Conservation (phyloP, 2,797 vertebrate species). For the Danio choprae region DNA sequence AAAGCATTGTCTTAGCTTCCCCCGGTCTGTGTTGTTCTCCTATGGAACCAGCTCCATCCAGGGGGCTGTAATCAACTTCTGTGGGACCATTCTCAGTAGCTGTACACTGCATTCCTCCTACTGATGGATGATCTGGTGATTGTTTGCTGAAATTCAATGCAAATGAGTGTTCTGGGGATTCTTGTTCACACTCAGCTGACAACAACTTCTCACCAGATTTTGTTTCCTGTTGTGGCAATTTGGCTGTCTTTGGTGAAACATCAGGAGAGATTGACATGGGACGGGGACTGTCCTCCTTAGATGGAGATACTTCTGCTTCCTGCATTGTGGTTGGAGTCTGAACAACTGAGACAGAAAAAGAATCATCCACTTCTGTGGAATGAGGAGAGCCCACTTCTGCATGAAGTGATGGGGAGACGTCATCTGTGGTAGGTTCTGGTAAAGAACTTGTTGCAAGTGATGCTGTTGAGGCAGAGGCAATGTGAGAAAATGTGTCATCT, state of each 20-base stretch:
- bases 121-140: constrained; percentile 87
- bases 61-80: constrained; percentile 92
- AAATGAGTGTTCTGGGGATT: constrained; percentile 94
- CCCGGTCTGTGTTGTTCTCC: constrained; percentile 71
- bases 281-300: constrained; percentile 92
- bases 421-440: constrained; percentile 93
- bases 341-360: constrained; percentile 97
- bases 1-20: constrained; percentile 77
- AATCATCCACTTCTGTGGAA: constrained; percentile 97
- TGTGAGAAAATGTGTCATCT: constrained; percentile 95
- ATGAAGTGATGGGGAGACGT: constrained; percentile 92
- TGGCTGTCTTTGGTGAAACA: constrained; percentile 89
- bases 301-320: constrained; percentile 92
- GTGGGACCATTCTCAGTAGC: constrained; percentile 94
- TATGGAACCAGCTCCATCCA: constrained; percentile 79
- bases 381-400: constrained; percentile 96
- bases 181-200: constrained; percentile 89
- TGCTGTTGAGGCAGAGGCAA: constrained; percentile 94
- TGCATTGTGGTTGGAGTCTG: constrained; percentile 95
- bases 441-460: constrained; percentile 95
- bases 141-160: constrained; percentile 93
- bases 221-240: constrained; percentile 81
- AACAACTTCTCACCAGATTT: constrained; percentile 91
- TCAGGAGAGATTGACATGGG: constrained; percentile 98
- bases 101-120: constrained; percentile 74